These are phyloP conservation scores for Eudyptes chrysolophus DNA, from an alignment of 2,113 vertebrate species.

Conservation along the genomic window DNA sequence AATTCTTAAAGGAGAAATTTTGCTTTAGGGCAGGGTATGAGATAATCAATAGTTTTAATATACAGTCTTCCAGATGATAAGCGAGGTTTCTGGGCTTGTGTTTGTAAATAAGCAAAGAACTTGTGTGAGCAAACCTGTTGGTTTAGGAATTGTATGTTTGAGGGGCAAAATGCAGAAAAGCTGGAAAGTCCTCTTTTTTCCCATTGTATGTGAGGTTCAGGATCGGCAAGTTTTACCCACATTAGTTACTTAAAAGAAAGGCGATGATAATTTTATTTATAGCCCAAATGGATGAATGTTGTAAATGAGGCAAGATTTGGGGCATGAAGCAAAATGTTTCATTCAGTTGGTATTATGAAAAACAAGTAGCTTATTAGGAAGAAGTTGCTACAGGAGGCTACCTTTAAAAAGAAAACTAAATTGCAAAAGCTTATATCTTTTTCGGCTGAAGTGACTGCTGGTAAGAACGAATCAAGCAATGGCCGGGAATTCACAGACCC, in stretches of 20 bases:
- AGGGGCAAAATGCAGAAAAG: neutral
- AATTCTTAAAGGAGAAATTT: neutral
- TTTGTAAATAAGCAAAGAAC: neutral
- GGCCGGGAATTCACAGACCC: neutral
- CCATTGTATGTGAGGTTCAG: neutral
- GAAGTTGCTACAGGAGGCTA: neutral
- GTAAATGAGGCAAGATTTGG: neutral
- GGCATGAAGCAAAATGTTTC: neutral
- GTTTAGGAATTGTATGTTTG: neutral
- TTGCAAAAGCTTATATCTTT: neutral
- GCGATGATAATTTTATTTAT: neutral
- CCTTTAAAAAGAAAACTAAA: neutral
- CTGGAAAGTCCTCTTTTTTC: neutral
- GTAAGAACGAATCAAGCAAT: neutral
- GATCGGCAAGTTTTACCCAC: neutral
- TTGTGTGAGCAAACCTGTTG: neutral
- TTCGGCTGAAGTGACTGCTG: neutral
- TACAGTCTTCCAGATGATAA: neutral
- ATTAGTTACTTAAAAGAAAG: neutral
- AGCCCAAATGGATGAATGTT: neutral
- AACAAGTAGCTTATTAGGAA: neutral
- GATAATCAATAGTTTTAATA: neutral
- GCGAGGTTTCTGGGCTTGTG: neutral
- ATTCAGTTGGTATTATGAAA: neutral
- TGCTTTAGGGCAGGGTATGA: neutral